Evolutionary conservation across 2,888 invertebrate genomes (phyloP), one percentile per base, ranked within the genome.

Genomic region (Nematopogon swammerdamellus): DNA sequence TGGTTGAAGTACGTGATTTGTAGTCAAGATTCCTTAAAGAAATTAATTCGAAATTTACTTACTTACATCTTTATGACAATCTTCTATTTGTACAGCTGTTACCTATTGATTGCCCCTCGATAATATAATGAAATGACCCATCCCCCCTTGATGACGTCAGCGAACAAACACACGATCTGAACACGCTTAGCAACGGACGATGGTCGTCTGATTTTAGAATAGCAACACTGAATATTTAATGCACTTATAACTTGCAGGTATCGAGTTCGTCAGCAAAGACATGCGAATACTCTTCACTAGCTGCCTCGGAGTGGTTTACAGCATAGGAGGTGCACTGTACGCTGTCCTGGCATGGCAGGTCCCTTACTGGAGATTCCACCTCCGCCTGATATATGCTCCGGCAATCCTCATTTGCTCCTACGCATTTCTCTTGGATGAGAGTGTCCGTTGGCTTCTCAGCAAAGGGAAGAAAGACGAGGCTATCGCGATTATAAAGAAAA

Each of bases 361-460:
- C 14, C 77, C 79, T 1, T 74, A 79, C 62, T 79, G 77, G 77
- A 59, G 77, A 10, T 53, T 65, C 58, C 74, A 79, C 63, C 64
- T 79, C 2, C 58, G 76, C 1, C 67, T 70, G 48, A 72, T 77
- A 53, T 79, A 79, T 59, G 70, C 75, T 0, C 77, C 77, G 1
- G 68, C 77, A 0, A 65, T 77, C 1, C 56, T 77, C 49, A 65
- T 77, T 18, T 60, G 73, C 14, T 61, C 65, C 1, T 77, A 76
- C 59, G 66, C 71, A 11, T 64, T 75, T 55, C 72, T 68, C 56
- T 59, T 79, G 4, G 77, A 77, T 48, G 77, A 79, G 56, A 79
- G 77, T 59, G 69, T 76, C 49, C 65, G 77, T 5, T 79, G 79
- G 77, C 59, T 79, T 1, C 72, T 71, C 59, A 76, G 74, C 57